Conservation (phyloP, 2,113 vertebrate species). For the Albula glossodonta region DNA sequence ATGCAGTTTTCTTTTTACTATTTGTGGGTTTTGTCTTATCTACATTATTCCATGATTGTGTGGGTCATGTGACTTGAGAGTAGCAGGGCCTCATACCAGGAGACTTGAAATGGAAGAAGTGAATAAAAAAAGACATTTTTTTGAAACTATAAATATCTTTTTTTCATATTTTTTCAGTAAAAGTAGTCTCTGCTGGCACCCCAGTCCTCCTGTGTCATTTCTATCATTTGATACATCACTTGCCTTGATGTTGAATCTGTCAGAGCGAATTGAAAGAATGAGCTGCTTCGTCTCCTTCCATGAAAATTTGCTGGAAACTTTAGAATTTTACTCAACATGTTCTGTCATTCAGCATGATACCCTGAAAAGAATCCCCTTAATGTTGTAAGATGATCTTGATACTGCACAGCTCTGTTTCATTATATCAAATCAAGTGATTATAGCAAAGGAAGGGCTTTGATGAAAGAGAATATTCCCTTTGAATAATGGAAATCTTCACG, state of each 20-base stretch:
- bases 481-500: neutral
- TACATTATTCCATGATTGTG: too few species aligned
- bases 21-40: neutral
- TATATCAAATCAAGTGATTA: neutral
- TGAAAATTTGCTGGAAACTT: neutral
- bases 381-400: neutral
- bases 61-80: too few species aligned
- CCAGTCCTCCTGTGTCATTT: too few species aligned
- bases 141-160: too few species aligned
- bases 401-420: constrained; percentile 20
- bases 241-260: too few species aligned
- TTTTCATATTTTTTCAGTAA: too few species aligned
- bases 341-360: neutral
- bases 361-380: neutral
- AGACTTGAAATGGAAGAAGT: too few species aligned
- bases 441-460: constrained; percentile 23
- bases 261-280: too few species aligned
- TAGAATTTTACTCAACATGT: neutral
- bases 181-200: too few species aligned
- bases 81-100: too few species aligned
- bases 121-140: too few species aligned
- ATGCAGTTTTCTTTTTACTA: neutral
- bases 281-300: neutral
- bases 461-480: constrained; percentile 23
- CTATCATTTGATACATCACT: too few species aligned